Conservation (phyloP, 2,113 vertebrate species). For the Hiodon alosoides region DNA sequence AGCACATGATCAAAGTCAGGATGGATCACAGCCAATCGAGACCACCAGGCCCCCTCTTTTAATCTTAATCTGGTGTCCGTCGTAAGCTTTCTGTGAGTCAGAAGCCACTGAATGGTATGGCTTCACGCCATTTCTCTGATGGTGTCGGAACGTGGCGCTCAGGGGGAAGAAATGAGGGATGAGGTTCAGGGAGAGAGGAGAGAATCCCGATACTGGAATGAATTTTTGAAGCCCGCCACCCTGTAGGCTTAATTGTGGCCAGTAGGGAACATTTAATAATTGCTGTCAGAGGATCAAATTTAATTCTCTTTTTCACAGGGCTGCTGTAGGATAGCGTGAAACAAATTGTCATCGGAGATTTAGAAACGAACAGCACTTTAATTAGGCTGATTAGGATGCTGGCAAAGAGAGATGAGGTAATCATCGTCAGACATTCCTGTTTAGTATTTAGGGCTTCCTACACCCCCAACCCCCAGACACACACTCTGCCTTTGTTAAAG, state of each 20-base stretch:
- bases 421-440: constrained; percentile 69
- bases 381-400: constrained; percentile 97
- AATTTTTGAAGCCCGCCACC: constrained; percentile 75
- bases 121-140: neutral
- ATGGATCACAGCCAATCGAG: constrained; percentile 5
- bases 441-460: constrained; percentile 47
- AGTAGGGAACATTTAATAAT: constrained; percentile 99
- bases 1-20: neutral
- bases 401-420: constrained; percentile 70
- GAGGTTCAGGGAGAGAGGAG: constrained; percentile 23
- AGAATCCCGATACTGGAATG: constrained; percentile 57
- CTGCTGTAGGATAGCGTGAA: constrained; percentile 93
- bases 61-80: neutral
- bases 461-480: constrained; percentile 34
- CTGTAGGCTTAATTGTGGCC: constrained; percentile 91
- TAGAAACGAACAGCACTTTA: constrained; percentile 96
- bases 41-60: constrained; percentile 18
- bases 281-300: constrained; percentile 99
- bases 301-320: constrained; percentile 95
- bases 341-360: constrained; percentile 98
- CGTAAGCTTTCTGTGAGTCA: neutral
- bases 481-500: neutral
- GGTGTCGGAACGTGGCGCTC: neutral
- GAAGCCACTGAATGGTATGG: neutral
- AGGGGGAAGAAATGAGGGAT: constrained; percentile 1